Conservation (phyloP, 2,888 invertebrate genomes). For the Drosophila aldrichi region DNA sequence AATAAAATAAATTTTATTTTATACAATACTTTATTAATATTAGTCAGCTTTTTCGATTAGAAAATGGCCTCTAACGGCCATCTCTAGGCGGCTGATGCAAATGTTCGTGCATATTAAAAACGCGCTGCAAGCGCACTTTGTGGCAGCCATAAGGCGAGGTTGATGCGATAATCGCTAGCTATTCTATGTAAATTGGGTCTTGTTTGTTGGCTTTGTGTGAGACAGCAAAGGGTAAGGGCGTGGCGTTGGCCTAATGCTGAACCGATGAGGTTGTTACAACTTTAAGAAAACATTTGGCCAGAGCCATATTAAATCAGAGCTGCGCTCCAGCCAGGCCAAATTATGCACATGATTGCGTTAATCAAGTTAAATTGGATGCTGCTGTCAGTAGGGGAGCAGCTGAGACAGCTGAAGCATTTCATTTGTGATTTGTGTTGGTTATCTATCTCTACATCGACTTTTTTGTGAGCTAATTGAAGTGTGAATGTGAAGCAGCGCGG, state of each 20-base stretch:
- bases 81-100: constrained; percentile 17
- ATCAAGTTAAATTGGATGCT: constrained; percentile 58
- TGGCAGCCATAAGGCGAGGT: constrained; percentile 46
- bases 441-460: constrained; percentile 8
- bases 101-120: constrained; percentile 64
- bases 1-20: background rate
- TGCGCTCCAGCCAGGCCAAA: constrained; percentile 32
- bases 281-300: constrained; percentile 36
- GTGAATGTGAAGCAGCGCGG: constrained; percentile 13
- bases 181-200: constrained; percentile 73
- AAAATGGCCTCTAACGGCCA: background rate
- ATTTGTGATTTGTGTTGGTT: constrained; percentile 36
- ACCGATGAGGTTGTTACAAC: constrained; percentile 38
- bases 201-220: constrained; percentile 42
- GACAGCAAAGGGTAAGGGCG: constrained; percentile 18
- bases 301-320: constrained; percentile 32
- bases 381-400: constrained; percentile 33
- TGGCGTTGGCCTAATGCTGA: constrained; percentile 37
- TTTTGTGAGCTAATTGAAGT: constrained; percentile 39
- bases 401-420: constrained; percentile 24
- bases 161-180: constrained; percentile 67
- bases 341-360: constrained; percentile 64
- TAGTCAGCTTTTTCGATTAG: background rate
- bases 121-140: constrained; percentile 61
- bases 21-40: background rate